phyloP scores from a whole-genome alignment of 2,888 invertebrate species.

The Pachycephus smyrnensis region DNA sequence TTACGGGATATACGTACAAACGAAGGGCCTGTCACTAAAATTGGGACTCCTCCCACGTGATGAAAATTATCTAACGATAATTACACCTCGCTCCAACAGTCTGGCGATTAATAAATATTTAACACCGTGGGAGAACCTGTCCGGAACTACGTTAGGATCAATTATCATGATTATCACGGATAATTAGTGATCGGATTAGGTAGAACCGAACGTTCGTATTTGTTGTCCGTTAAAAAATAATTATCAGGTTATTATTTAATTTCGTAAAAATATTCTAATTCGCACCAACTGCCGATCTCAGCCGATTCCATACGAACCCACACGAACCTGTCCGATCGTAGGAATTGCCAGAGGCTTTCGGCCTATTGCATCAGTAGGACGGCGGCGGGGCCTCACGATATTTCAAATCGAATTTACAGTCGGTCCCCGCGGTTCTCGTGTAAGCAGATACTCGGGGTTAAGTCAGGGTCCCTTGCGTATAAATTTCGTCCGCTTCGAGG shows the following conservation, averaged over 20 bases:
- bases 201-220: background rate
- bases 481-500: constrained; percentile 24
- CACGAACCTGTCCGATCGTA: background rate
- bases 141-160: background rate
- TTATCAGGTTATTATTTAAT: background rate
- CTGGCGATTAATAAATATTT: background rate
- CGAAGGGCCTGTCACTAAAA: background rate
- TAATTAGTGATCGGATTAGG: background rate
- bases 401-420: constrained; percentile 22
- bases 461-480: constrained; percentile 15
- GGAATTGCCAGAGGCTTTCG: background rate
- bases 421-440: constrained; percentile 13
- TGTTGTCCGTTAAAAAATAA: background rate
- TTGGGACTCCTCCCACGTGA: background rate
- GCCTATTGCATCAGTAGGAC: background rate
- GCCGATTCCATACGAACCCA: background rate
- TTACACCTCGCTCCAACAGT: background rate
- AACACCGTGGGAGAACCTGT: background rate
- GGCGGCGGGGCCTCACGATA: constrained; percentile 1
- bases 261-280: background rate
- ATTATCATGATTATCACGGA: background rate
- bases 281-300: background rate
- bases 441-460: constrained; percentile 22
- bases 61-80: background rate
- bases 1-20: background rate